A percentile compares a stretch with the other conserved stretches of the same genome.
These are phyloP conservation scores for Rallus crepitans DNA, from an alignment of 2,797 vertebrate species.

Conservation along the genomic window DNA sequence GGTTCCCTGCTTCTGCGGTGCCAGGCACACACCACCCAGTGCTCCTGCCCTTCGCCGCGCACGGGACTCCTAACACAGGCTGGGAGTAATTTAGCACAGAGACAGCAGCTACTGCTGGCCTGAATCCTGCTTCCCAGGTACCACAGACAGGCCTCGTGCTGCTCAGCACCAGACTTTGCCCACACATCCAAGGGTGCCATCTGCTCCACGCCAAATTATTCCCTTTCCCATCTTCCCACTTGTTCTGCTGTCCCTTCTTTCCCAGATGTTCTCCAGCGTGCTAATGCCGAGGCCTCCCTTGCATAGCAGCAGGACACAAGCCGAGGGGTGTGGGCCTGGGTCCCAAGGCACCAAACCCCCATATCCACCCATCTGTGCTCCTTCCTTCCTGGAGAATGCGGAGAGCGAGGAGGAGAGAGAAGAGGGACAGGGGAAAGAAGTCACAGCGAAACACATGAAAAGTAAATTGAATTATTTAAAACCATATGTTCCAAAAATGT, in stretches of 20 bases:
- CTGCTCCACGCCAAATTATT: not conserved
- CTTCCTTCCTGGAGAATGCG: not conserved
- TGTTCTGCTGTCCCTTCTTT: not conserved
- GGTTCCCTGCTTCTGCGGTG: not conserved
- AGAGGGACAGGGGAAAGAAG: constrained; percentile 45
- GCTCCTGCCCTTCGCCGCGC: not conserved
- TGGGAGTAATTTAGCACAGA: not conserved
- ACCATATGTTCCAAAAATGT: constrained; percentile 78
- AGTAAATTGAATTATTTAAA: constrained; percentile 80
- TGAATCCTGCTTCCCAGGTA: not conserved
- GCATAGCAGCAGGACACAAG: not conserved
- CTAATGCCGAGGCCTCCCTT: not conserved
- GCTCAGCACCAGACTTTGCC: not conserved
- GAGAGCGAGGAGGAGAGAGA: not conserved
- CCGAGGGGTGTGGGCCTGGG: not conserved
- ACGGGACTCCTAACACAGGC: not conserved
- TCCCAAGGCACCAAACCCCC: not conserved
- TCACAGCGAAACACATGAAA: constrained; percentile 69
- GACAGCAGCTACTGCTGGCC: not conserved
- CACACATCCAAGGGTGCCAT: not conserved
- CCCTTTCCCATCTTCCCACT: not conserved
- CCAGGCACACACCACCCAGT: fast-evolving
- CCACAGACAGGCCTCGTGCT: not conserved
- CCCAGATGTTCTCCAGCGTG: not conserved
- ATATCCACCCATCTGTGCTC: not conserved